Evolutionary conservation across 2,113 vertebrate genomes (phyloP), one percentile per base, ranked within the genome.

Genomic region (Climacteris rufus): DNA sequence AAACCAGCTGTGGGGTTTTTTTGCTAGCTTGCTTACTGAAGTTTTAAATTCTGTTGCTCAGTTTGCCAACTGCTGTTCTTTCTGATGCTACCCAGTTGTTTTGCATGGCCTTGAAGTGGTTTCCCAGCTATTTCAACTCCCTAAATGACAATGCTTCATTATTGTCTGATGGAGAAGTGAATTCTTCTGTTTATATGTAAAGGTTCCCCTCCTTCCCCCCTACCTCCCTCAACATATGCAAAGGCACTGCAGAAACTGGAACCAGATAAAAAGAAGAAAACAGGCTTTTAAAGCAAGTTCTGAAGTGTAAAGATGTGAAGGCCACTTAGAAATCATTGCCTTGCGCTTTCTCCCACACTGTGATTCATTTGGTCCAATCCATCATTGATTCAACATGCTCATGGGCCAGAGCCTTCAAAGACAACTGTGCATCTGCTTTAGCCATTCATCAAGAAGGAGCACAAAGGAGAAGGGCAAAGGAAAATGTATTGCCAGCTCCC

Each of bases 361-460:
- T 94, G 96, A 97, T 98, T 98, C 97, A 98, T 98, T 98, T 97
- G 97, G 96, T 97, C 97, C 97, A 97, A 97, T 98, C 98, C 98
- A 96, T 97, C 97, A 98, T 97, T 96, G 96, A 99, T 99, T 99
- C 97, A 98, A 98, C 98, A 99, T 98, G 98, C 98, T 98, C 98
- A 71, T 98, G 98, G 95, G 77, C 98, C 98, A 98, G 98, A 98
- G 97, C 98, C 98, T 99, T 99, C 99, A 99, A 99, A 99, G 99
- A 98, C 98, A 98, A 98, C 97, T 93, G 97, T 97, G 98, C 99
- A 99, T 99, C 99, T 99, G 99, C 98, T 99, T 97, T 97, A 97
- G 98, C 98, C 98, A 99, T 99, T 99, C 98, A 97, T 98, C 99
- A 98, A 97, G 97, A 94, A 94, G 96, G 39, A 98, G 97, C 98